Base-by-base conservation (phyloP, 2,888 invertebrate species). In the Lithophane socia region DNA sequence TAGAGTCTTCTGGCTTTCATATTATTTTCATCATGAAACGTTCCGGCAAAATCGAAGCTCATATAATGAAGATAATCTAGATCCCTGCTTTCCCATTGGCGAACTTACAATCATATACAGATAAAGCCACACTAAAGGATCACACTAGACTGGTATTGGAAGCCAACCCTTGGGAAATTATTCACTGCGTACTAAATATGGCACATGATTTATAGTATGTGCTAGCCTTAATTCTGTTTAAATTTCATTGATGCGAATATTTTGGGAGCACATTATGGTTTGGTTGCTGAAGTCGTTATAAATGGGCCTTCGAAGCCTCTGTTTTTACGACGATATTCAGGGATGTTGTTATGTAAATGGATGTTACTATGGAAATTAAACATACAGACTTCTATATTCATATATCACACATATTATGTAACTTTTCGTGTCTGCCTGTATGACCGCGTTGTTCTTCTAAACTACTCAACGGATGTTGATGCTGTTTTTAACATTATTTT, bases 81-180 rank as follows among this genome's bases (percentile, higher is more conserved):
- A 63, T 12, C 42, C 21, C 12, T 21, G n/a, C 65, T 73, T 63
- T 16, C 0, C 47, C 61, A 49, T 44, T 56, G 56, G 49, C 21
- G 66, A 47, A 84, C 72, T 68, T 64, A 69, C 69, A 16, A 44
- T 47, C 61, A 67, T n/a, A 56, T 60, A 37, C 13, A 73, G 77
- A 77, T 85, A 74, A 74, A 79, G 66, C 47, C 58, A 56, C 79
- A 87, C 83, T n/a, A 88, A 85, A 80, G 81, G 74, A 77, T 73
- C 66, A 78, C n/a, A 75, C 69, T 74, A 75, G 64, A 66, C 60
- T 71, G 73, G 61, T 72, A 78, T 80, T 73, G 75, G 78, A 69
- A 70, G 75, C 80, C 85, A 75, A 58, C 89, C 89, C 88, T 70
- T 65, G 88, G 88, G 88, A 88, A 88, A 88, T 88, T 88, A 88